Evolutionary conservation across 2,113 vertebrate genomes (phyloP), one percentile per base, ranked within the genome.

Genomic region (Puntigrus tetrazona): DNA sequence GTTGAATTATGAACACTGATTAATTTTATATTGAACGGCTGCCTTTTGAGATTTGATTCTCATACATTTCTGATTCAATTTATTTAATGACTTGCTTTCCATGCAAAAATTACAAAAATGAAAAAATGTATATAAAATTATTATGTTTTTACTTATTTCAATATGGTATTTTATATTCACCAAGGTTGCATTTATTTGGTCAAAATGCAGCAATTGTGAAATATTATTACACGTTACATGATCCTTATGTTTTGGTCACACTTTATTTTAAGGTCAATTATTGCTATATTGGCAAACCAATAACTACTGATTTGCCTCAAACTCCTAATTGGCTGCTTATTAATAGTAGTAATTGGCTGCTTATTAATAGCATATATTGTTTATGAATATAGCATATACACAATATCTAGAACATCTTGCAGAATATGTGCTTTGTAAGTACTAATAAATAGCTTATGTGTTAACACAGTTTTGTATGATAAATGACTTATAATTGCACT

Each of bases 11-110:
- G 36, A 25, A 25, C n/a, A 25, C 38, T 22, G 65, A 63, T 63
- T 63, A 0, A 20, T 69, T 72, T 72, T 25, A 72, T 41, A 14
- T 72, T 72, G 22, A 43, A 7, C 50, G 4, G 10, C 38, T 77
- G 11, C 0, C 22, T 22, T 36, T 57, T 57, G 9, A 43, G 22
- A 73, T 27, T 5, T 10, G 22, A 38, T 14, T 22, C 20, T 57
- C 31, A n/a, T 10, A 77, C 18, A 52, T 76, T 31, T 76, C 20
- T 41, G 20, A 76, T 76, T 36, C 29, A 76, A 38, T 72, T 72
- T 41, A 55, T 76, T 36, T 52, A 52, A 76, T 77, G 47, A 31
- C 25, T 18, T 7, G 1, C 1, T 52, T 50, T 27, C 16, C 9
- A 34, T 31, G 13, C 13, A 13, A 27, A 27, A 61, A 27, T 1